A percentile compares a stretch with the other conserved stretches of the same genome.
These are phyloP conservation scores for Phrynocephalus versicolor DNA, from an alignment of 2,113 vertebrate genomes.

Conservation along the genomic window DNA sequence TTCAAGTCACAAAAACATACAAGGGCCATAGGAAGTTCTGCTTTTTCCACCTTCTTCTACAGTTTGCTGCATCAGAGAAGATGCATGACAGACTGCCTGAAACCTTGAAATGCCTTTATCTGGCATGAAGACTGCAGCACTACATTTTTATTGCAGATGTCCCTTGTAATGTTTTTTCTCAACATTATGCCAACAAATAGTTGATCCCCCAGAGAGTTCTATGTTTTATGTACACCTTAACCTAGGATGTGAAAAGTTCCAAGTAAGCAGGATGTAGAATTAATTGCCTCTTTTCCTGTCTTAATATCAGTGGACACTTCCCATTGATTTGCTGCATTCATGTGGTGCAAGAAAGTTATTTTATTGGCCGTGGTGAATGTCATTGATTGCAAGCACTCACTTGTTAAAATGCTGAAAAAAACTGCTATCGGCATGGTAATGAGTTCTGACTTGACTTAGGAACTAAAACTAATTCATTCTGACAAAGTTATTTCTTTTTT, in stretches of 20 bases:
- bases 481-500: not conserved
- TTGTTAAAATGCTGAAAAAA: not conserved
- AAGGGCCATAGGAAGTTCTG: too few species aligned
- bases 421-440: not conserved
- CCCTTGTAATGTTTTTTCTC: too few species aligned
- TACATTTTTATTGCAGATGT: not conserved
- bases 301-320: not conserved
- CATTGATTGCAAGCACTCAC: not conserved
- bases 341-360: not conserved
- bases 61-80: too few species aligned
- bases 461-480: not conserved
- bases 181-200: too few species aligned
- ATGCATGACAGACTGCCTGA: too few species aligned
- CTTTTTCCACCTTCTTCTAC: too few species aligned
- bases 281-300: not conserved
- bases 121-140: not conserved
- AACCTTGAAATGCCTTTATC: too few species aligned
- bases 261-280: not conserved
- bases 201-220: not conserved
- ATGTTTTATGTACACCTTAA: not conserved
- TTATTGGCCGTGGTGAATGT: not conserved
- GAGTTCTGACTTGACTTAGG: not conserved
- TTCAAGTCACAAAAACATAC: too few species aligned
- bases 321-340: not conserved
- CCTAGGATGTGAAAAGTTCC: not conserved